Evolutionary conservation across 2,113 vertebrate species (phyloP), one percentile per base, ranked within the genome.

Genomic region (Clinocottus analis): DNA sequence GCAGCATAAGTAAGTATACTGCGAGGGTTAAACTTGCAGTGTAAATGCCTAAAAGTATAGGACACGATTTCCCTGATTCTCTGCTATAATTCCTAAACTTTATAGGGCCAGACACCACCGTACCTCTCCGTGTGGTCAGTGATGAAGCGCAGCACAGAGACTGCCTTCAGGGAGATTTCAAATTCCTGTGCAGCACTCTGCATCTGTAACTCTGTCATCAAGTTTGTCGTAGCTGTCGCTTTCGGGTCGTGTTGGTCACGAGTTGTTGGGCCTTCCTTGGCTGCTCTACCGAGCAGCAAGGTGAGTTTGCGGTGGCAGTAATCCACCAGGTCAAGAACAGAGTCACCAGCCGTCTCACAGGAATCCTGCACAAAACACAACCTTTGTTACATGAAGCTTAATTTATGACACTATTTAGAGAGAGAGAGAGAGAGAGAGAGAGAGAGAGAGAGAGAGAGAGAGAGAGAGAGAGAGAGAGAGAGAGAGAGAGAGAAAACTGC

Each of bases 271-370:
- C 72, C 77, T 2, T 84, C 81, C 0, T 9, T 80, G 64, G 90
- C 21, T 0, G 76, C 91, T 47, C 65, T 89, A 65, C 95, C 95
- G 39, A 90, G 93, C 17, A 99, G 87, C 63, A 97, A 82, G 23
- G 92, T 96, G 89, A 99, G 92, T 85, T 99, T 99, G 35, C 97
- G 96, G 86, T 98, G 96, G 87, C 97, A 98, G 43, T 99, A 99
- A 93, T 99, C 98, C 39, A 97, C 95, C 74, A 99, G 90, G 87
- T 99, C 98, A 84, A 99, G 92, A 56, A 97, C 27, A 23, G 92
- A 90, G 51, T 97, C 97, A 47, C 94, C 96, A 4, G 96, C 97
- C 53, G 97, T 96, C 71, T 97, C 96, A 1, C 96, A 98, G 8
- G 96, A 95, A 49, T 98, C 97, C 98, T 99, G 77, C 79, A 81